Evolutionary conservation across 2,888 invertebrate genomes (phyloP).

Genomic region (Amorpha juglandis): DNA sequence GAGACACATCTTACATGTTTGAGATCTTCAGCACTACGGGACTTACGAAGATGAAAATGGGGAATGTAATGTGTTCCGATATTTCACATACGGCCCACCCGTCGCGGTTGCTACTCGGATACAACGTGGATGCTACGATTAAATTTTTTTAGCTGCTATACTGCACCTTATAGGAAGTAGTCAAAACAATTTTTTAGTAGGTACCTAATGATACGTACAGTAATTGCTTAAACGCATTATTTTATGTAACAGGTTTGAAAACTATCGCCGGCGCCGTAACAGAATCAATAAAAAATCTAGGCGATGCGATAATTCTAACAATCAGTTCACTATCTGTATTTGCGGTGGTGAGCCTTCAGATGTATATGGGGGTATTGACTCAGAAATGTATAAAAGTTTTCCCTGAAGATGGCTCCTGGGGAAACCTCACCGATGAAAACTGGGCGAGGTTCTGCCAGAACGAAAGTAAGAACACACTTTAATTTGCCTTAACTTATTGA

Average conservation of each 20-base stretch:
- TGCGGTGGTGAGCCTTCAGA: slow-evolving; percentile 98
- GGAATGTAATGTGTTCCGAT: too few species aligned
- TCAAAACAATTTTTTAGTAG: too few species aligned
- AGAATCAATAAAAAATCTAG: slow-evolving; percentile 99
- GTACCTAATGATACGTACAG: too few species aligned
- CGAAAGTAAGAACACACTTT: slow-evolving; percentile 85
- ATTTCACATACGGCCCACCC: too few species aligned
- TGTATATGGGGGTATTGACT: slow-evolving; percentile 98
- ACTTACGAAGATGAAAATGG: too few species aligned
- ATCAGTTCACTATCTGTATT: slow-evolving; percentile 99
- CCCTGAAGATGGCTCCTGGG: slow-evolving; percentile 94
- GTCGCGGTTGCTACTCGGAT: too few species aligned
- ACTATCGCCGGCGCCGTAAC: slow-evolving; percentile 99
- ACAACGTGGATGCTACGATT: too few species aligned
- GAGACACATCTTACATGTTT: too few species aligned
- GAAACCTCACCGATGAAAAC: slow-evolving; percentile 92
- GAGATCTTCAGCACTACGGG: too few species aligned
- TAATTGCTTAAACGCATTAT: background rate
- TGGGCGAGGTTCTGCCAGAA: slow-evolving; percentile 93
- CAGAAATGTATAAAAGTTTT: slow-evolving; percentile 97
- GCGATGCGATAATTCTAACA: slow-evolving; percentile 99
- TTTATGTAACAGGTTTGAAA: slow-evolving; percentile 91
- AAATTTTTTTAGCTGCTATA: too few species aligned
- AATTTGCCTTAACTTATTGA: background rate
- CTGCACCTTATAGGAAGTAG: too few species aligned